Conservation (phyloP, 2,888 invertebrate genomes). For the Auanema sp. region DNA sequence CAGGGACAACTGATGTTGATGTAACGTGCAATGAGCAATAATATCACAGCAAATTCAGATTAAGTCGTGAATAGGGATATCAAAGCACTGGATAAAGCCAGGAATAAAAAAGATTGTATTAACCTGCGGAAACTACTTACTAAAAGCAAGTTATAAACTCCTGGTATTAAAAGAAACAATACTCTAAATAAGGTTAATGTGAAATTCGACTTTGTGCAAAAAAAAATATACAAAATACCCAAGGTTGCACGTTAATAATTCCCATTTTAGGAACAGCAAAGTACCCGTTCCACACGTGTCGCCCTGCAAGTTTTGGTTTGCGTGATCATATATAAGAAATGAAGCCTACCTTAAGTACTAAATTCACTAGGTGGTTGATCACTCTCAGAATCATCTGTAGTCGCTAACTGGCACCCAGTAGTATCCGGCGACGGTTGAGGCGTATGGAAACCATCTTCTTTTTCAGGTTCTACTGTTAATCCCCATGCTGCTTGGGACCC, state of each 20-base stretch:
- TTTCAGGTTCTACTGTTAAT: background rate
- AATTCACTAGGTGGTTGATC: slow-evolving; percentile 40
- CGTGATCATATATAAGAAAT: background rate
- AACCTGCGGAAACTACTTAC: no score
- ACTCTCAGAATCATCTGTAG: slow-evolving; percentile 20
- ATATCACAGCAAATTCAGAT: slow-evolving; percentile 15
- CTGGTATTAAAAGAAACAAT: no score
- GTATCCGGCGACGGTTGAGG: slow-evolving; percentile 14
- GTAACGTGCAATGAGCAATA: slow-evolving; percentile 15
- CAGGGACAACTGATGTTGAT: no score
- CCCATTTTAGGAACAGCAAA: no score
- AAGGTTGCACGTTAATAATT: no score
- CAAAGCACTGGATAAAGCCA: no score
- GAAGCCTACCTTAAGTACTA: slow-evolving; percentile 11
- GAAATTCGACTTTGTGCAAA: no score
- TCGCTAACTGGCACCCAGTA: background rate
- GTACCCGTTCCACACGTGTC: background rate
- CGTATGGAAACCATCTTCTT: slow-evolving; percentile 9
- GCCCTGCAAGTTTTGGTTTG: background rate
- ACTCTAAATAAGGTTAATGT: no score
- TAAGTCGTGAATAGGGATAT: background rate
- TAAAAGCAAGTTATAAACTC: no score
- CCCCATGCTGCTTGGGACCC: background rate
- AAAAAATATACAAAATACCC: no score
- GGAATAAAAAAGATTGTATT: no score